Conservation (phyloP, 1,140 invertebrate species). For the Drosophila baimaii region DNA sequence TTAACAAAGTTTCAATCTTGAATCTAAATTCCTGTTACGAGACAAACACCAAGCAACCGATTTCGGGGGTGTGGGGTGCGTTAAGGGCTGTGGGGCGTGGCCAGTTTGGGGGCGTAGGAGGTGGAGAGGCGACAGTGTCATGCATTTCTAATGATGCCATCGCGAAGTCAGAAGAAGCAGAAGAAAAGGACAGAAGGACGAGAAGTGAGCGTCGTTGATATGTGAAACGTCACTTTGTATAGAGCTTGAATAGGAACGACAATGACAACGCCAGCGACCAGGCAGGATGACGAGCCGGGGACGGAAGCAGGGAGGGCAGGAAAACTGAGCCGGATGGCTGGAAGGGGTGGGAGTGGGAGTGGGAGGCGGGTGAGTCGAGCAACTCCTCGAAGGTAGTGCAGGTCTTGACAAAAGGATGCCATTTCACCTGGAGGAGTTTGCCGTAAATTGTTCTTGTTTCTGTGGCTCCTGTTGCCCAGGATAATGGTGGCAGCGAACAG, state of each 20-base stretch:
- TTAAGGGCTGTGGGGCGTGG: slow-evolving; percentile 45
- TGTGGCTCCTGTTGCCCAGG: slow-evolving; percentile 42
- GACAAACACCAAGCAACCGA: slow-evolving; percentile 15
- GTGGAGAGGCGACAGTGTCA: slow-evolving; percentile 69
- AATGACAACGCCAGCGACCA: slow-evolving; percentile 57
- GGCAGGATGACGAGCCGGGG: slow-evolving; percentile 37
- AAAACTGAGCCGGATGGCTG: not conserved
- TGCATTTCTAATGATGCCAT: slow-evolving; percentile 81
- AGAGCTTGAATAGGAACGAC: slow-evolving; percentile 75
- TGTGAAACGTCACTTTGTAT: slow-evolving; percentile 81
- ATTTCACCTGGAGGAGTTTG: slow-evolving; percentile 71
- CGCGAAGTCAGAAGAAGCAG: slow-evolving; percentile 22
- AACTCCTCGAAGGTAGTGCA: slow-evolving; percentile 48
- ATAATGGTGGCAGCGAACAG: slow-evolving; percentile 53
- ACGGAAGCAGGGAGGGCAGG: slow-evolving; percentile 9
- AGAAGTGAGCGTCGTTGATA: slow-evolving; percentile 62
- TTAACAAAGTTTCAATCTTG: slow-evolving; percentile 81
- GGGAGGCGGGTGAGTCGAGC: not conserved
- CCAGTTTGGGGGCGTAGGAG: slow-evolving; percentile 18
- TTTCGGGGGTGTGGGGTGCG: slow-evolving; percentile 6
- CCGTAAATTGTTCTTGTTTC: slow-evolving; percentile 72
- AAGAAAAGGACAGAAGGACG: not conserved
- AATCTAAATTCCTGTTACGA: slow-evolving; percentile 73
- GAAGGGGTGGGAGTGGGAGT: not conserved
- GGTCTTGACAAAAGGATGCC: slow-evolving; percentile 77